Conservation (phyloP, 2,888 invertebrate species). For the Andrena bucephala region DNA sequence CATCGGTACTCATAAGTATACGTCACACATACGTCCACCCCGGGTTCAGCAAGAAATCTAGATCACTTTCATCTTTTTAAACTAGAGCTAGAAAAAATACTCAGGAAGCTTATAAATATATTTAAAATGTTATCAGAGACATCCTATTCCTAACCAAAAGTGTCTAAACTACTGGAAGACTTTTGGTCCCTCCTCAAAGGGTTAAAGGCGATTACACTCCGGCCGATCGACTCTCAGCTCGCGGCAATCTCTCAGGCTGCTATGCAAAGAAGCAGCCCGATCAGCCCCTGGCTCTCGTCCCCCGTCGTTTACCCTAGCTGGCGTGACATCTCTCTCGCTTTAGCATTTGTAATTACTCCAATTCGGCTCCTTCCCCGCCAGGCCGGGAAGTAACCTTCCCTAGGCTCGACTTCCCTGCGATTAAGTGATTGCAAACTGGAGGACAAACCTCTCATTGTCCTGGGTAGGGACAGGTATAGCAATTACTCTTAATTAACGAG, state of each 20-base stretch:
- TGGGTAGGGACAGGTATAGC: conserved; percentile 37
- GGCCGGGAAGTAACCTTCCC: conserved; percentile 24
- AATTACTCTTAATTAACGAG: conserved; percentile 69
- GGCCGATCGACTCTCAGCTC: conserved; percentile 60
- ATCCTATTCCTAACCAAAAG: background rate
- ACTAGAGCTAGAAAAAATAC: background rate
- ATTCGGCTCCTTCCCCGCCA: conserved; percentile 48
- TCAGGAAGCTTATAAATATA: background rate
- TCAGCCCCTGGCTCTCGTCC: background rate
- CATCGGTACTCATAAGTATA: too few relatives aligned
- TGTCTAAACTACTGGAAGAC: conserved; percentile 26
- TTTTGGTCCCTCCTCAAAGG: conserved; percentile 49
- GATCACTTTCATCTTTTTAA: background rate
- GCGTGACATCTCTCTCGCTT: conserved; percentile 39
- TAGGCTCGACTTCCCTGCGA: conserved; percentile 46
- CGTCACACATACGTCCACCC: too few relatives aligned
- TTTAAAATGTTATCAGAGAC: background rate
- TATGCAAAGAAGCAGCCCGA: background rate
- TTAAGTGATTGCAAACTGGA: conserved; percentile 72
- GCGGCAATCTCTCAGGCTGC: background rate
- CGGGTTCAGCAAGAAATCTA: too few relatives aligned
- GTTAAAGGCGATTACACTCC: conserved; percentile 58
- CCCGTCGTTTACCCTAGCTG: conserved; percentile 10
- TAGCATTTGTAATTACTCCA: conserved; percentile 63
- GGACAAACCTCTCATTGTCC: conserved; percentile 45